phyloP scores from a whole-genome alignment of 2,113 vertebrate species.

The Mesoclemmys tuberculata region DNA sequence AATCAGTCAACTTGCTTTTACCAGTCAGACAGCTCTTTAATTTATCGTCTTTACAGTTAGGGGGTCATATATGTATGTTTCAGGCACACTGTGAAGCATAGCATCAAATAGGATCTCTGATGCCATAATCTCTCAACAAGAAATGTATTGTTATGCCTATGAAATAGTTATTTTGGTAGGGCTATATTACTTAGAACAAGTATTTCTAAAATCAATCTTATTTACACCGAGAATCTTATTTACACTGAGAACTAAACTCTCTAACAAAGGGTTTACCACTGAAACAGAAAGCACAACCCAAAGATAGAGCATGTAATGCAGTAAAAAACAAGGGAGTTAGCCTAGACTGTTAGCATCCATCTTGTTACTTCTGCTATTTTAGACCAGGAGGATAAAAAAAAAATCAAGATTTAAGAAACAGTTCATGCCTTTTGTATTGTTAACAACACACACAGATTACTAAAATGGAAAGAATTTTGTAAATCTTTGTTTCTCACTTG shows the following conservation, averaged over 20 bases:
- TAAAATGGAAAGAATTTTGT: neutral
- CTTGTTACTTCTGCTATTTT: neutral
- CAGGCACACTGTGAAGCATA: neutral
- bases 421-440: neutral
- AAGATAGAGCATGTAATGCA: neutral
- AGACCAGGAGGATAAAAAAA: neutral
- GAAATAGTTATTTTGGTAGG: neutral
- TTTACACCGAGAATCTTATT: neutral
- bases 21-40: neutral
- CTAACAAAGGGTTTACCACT: neutral
- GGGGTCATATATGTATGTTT: neutral
- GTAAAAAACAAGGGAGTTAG: neutral
- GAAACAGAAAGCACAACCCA: neutral
- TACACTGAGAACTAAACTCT: neutral
- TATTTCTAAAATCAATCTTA: neutral
- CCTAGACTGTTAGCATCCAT: neutral
- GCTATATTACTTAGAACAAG: neutral
- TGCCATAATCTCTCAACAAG: neutral
- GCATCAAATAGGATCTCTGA: neutral
- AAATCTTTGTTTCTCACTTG: conserved; percentile 26
- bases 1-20: neutral
- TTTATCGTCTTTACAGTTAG: rapidly evolving
- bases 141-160: neutral
- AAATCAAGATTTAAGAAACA: neutral
- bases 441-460: neutral